Conservation (phyloP, 2,113 vertebrate species). For the Forbesichthys agassizii region DNA sequence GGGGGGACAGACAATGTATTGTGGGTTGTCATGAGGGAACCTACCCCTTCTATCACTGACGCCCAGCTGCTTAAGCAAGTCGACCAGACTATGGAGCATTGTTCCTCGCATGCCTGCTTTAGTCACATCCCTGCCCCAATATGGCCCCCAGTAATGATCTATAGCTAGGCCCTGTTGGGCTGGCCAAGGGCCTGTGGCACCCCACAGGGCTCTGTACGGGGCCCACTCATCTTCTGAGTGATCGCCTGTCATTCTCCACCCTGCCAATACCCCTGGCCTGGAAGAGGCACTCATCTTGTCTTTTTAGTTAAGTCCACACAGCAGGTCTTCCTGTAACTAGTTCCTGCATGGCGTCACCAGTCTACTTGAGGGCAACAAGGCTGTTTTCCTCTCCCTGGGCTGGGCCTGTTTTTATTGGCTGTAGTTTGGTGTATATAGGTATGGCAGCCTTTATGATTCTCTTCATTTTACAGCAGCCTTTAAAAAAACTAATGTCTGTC, state of each 20-base stretch:
- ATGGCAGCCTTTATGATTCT: constrained; percentile 35
- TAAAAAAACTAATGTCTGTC: constrained; percentile 74
- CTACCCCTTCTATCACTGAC: constrained; percentile 73
- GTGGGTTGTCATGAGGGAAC: constrained; percentile 71
- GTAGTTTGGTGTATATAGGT: constrained; percentile 49
- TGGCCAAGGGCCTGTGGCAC: constrained; percentile 58
- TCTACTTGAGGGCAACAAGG: constrained; percentile 33
- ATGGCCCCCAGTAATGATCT: constrained; percentile 73
- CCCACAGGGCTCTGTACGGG: constrained; percentile 68
- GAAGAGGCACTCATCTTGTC: constrained; percentile 62
- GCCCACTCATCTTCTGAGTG: constrained; percentile 70
- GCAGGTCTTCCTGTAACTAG: constrained; percentile 43
- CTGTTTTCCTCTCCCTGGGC: not conserved
- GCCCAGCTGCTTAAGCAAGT: constrained; percentile 81
- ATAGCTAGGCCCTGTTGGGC: constrained; percentile 61
- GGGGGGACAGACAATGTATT: constrained; percentile 79
- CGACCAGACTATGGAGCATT: constrained; percentile 77
- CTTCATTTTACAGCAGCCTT: constrained; percentile 66
- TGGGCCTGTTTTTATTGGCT: constrained; percentile 52
- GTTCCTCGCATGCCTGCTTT: constrained; percentile 75
- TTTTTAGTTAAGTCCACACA: constrained; percentile 63
- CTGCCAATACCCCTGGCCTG: constrained; percentile 62
- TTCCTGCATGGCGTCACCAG: constrained; percentile 35
- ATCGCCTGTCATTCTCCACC: constrained; percentile 69
- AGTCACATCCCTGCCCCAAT: constrained; percentile 76